Conservation (phyloP, 2,888 invertebrate species). For the Resseliella maxima region DNA sequence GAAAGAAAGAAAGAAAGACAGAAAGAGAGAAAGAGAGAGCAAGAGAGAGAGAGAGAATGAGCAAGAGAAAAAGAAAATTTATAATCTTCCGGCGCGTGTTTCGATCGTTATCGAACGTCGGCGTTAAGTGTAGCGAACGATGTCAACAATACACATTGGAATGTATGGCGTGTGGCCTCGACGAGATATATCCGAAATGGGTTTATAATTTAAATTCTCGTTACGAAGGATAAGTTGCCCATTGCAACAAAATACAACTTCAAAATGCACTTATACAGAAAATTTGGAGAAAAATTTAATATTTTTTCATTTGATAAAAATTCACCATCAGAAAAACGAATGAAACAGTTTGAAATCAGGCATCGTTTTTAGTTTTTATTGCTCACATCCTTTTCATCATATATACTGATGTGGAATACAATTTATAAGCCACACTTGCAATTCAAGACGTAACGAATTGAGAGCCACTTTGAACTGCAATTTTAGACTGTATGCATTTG, state of each 20-base stretch:
- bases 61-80: slow-evolving; percentile 49
- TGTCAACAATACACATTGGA: slow-evolving; percentile 55
- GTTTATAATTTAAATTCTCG: slow-evolving; percentile 41
- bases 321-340: not conserved
- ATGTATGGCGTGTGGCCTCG: slow-evolving; percentile 45
- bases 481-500: not conserved
- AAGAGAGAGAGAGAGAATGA: not conserved
- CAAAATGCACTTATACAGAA: slow-evolving; percentile 43
- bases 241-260: not conserved
- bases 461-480: not conserved
- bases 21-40: no score
- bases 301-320: not conserved
- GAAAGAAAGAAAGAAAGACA: no score
- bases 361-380: slow-evolving; percentile 21
- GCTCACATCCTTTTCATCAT: slow-evolving; percentile 5
- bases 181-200: slow-evolving; percentile 12
- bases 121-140: slow-evolving; percentile 56
- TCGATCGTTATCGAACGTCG: slow-evolving; percentile 56
- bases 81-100: slow-evolving; percentile 57
- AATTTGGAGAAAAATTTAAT: slow-evolving; percentile 37
- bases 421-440: slow-evolving; percentile 51
- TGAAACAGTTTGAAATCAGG: not conserved
- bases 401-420: not conserved
- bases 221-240: not conserved
- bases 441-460: slow-evolving; percentile 26